These are phyloP conservation scores for Harpagifer antarcticus DNA, from an alignment of 2,797 vertebrate genomes.

Conservation along the genomic window DNA sequence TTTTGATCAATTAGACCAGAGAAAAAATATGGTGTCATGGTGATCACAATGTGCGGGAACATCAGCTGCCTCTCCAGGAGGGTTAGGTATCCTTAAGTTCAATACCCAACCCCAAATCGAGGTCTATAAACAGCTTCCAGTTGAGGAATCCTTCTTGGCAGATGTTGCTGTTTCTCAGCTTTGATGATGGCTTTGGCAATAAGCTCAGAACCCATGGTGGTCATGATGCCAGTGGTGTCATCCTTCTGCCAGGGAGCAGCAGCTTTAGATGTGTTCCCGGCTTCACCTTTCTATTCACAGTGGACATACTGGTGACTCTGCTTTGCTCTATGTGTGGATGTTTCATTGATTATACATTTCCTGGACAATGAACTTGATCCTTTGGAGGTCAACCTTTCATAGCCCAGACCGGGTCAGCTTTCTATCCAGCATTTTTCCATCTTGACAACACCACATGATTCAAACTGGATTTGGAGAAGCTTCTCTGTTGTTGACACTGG, in stretches of 20 bases:
- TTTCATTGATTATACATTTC: not conserved
- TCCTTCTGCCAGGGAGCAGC: not conserved
- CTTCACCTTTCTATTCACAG: not conserved
- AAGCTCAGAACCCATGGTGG: not conserved
- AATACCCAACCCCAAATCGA: not conserved
- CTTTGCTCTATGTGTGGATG: not conserved
- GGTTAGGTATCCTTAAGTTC: no score
- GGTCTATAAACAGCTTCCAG: not conserved
- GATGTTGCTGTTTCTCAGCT: not conserved
- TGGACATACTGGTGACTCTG: not conserved
- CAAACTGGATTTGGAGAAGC: not conserved
- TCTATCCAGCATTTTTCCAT: not conserved
- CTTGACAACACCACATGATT: not conserved
- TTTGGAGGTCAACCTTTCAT: not conserved
- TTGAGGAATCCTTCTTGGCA: not conserved
- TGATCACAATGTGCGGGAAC: not conserved
- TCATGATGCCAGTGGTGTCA: not conserved
- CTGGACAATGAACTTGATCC: not conserved
- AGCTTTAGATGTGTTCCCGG: not conserved
- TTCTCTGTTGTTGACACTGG: not conserved
- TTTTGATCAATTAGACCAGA: slow-evolving; percentile 1
- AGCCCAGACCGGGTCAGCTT: not conserved
- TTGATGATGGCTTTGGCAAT: not conserved
- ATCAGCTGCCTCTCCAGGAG: not conserved
- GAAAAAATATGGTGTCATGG: not conserved